A percentile compares a stretch with the other conserved stretches of the same genome.
Evolutionary conservation across 2,797 vertebrate species (phyloP).

Genomic region (Anguilla obscura): DNA sequence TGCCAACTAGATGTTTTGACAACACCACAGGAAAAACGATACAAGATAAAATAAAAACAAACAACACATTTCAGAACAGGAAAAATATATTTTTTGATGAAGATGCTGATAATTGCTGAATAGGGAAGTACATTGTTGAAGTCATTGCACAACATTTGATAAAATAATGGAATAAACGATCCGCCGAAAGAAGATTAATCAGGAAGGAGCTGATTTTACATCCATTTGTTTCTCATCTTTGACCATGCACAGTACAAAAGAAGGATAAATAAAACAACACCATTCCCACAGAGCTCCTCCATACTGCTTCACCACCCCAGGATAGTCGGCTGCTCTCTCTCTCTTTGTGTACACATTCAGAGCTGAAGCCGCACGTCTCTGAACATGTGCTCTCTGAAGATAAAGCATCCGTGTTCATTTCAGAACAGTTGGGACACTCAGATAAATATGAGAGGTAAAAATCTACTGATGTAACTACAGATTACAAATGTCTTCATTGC

Average conservation of each 20-base stretch:
- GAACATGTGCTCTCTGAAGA: conserved; percentile 20
- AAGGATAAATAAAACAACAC: conserved; percentile 1
- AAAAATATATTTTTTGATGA: neutral
- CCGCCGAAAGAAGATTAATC: neutral
- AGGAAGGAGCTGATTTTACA: neutral
- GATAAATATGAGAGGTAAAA: neutral
- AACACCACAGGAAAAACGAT: neutral
- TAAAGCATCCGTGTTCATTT: conserved; percentile 14
- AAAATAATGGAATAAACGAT: neutral
- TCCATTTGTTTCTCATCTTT: neutral
- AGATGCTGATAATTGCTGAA: neutral
- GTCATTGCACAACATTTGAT: neutral
- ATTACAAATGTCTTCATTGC: neutral
- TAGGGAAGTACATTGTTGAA: neutral
- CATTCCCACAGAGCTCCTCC: neutral
- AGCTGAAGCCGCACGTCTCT: neutral
- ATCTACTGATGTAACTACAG: neutral
- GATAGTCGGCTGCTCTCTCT: neutral
- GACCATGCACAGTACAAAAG: neutral
- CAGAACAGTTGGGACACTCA: neutral
- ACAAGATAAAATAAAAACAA: neutral
- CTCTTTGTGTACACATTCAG: neutral
- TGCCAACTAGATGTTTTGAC: neutral
- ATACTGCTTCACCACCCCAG: neutral
- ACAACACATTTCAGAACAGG: neutral